Percentiles rank a stretch among this genome's conserved stretches.
These are phyloP conservation scores for Nineta flava DNA, from an alignment of 2,888 invertebrate species.

Conservation along the genomic window DNA sequence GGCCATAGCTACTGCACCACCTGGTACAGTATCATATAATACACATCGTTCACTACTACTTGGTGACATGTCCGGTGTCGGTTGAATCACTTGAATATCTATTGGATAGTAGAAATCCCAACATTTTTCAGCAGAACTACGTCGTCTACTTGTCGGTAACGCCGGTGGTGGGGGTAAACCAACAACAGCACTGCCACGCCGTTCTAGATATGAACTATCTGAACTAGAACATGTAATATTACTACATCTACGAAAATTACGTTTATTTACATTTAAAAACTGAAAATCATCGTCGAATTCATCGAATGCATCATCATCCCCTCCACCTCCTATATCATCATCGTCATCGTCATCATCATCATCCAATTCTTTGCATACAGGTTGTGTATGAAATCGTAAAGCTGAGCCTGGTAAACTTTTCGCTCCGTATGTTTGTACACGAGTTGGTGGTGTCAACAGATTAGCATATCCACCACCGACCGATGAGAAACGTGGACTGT, in stretches of 20 bases:
- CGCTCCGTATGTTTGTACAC: constrained; percentile 41
- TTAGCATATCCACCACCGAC: constrained; percentile 56
- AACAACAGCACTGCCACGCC: constrained; percentile 63
- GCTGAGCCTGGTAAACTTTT: constrained; percentile 45
- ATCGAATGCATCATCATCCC: constrained; percentile 20
- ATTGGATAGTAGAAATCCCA: constrained; percentile 44
- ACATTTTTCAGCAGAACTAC: constrained; percentile 29
- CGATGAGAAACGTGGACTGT: constrained; percentile 39
- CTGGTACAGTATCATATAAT: constrained; percentile 22
- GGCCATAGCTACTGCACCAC: constrained; percentile 7
- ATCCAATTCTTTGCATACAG: constrained; percentile 29
- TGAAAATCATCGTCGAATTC: constrained; percentile 13
- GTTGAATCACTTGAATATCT: constrained; percentile 48
- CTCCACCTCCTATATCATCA: constrained; percentile 24
- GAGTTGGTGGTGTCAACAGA: constrained; percentile 45
- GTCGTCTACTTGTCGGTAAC: constrained; percentile 25
- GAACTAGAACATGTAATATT: constrained; percentile 76
- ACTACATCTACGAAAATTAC: constrained; percentile 46
- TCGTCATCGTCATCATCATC: constrained; percentile 26
- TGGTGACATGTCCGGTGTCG: constrained; percentile 72
- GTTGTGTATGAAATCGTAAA: constrained; percentile 26
- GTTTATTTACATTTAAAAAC: constrained; percentile 14
- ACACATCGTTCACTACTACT: constrained; percentile 49
- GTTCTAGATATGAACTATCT: constrained; percentile 67
- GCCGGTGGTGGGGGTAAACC: constrained; percentile 47